phyloP scores from a whole-genome alignment of 2,797 vertebrate genomes.

The Peromyscus aztecus region DNA sequence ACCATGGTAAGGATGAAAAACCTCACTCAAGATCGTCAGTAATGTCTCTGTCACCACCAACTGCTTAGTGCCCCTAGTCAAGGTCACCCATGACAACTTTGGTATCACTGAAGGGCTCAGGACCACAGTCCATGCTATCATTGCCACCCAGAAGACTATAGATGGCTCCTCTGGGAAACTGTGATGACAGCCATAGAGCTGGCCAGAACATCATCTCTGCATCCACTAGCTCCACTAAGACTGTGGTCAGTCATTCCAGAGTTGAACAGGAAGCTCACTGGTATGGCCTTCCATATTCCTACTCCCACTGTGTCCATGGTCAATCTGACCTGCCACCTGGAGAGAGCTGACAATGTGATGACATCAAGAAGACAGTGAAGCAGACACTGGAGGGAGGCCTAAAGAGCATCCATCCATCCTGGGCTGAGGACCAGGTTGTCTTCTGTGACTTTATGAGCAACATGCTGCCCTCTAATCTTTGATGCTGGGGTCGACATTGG shows the following conservation, averaged over 20 bases:
- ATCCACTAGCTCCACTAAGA: neutral
- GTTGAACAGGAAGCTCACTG: neutral
- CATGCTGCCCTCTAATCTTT: neutral
- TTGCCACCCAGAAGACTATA: neutral
- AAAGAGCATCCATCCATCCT: neutral
- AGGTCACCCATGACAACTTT: neutral
- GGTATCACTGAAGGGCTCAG: neutral
- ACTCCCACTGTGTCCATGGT: neutral
- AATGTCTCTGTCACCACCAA: neutral
- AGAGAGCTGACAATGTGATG: neutral
- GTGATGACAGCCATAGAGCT: neutral
- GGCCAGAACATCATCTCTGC: neutral
- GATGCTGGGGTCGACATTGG: neutral
- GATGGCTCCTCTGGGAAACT: neutral
- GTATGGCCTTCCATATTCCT: neutral
- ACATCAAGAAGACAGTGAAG: neutral
- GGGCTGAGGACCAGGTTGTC: neutral
- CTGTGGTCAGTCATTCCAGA: neutral
- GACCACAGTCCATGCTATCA: neutral
- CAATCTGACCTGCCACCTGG: neutral
- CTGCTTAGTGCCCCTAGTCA: neutral
- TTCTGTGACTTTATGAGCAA: neutral
- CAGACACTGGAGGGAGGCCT: neutral
- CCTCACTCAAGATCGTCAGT: neutral
- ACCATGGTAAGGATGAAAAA: neutral